A percentile compares a stretch with the other conserved stretches of the same genome.
phyloP scores from a whole-genome alignment of 2,113 vertebrate genomes.

The Periophthalmus modestus region DNA sequence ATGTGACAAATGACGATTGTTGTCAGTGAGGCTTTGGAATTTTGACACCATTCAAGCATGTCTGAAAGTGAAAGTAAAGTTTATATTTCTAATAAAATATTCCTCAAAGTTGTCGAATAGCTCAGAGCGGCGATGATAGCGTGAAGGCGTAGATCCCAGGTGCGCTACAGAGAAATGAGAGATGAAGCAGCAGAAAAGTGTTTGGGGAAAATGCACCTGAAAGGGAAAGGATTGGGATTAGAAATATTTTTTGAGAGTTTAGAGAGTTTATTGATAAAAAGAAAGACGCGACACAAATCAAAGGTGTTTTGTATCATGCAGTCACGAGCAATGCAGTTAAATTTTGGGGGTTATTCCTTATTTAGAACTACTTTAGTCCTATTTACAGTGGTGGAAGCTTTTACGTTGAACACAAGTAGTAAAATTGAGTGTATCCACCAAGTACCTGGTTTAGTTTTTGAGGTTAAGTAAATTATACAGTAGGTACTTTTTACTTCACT shows the following conservation, averaged over 20 bases:
- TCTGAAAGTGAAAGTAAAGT: not conserved
- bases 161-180: not conserved
- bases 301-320: not conserved
- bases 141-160: not conserved
- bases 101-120: not conserved
- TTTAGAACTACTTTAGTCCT: not conserved
- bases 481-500: no score
- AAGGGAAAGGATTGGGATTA: not conserved
- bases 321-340: no score
- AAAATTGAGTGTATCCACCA: no score
- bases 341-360: not conserved
- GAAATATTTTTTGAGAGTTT: not conserved
- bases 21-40: constrained; percentile 9
- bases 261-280: not conserved
- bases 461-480: no score
- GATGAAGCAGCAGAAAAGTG: not conserved
- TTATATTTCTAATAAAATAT: constrained; percentile 14
- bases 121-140: not conserved
- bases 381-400: no score
- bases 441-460: no score
- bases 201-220: not conserved
- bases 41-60: not conserved
- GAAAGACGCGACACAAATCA: not conserved
- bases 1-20: constrained; percentile 10
- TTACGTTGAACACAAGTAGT: no score